These are phyloP conservation scores for Cydia pomonella DNA, from an alignment of 1,140 invertebrate species.

Conservation along the genomic window DNA sequence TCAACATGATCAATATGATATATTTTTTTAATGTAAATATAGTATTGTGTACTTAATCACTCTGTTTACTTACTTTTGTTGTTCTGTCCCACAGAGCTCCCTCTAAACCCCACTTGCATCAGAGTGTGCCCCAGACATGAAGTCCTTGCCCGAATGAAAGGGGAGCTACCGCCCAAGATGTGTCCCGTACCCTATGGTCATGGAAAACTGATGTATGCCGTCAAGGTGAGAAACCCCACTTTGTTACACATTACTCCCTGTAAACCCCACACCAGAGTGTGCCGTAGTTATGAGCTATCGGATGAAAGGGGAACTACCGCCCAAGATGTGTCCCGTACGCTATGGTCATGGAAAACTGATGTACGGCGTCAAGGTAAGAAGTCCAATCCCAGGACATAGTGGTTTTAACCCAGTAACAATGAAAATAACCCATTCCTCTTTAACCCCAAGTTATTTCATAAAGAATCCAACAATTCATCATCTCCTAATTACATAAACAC, in stretches of 20 bases:
- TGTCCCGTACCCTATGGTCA: constrained; percentile 55
- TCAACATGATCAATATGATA: too few relatives aligned
- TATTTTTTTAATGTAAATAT: too few relatives aligned
- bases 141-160: constrained; percentile 49
- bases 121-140: constrained; percentile 69
- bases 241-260: neutral
- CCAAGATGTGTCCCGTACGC: constrained; percentile 46
- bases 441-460: neutral
- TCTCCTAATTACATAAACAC: constrained; percentile 13
- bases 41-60: too few relatives aligned
- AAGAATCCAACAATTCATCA: constrained; percentile 44
- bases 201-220: constrained; percentile 66
- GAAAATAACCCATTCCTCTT: too few relatives aligned
- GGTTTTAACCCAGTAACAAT: too few relatives aligned
- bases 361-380: constrained; percentile 69
- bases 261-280: neutral
- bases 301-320: constrained; percentile 41
- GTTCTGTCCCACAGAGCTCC: constrained; percentile 48
- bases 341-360: constrained; percentile 69
- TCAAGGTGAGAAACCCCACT: constrained; percentile 60
- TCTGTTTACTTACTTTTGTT: neutral
- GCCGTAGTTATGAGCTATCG: constrained; percentile 32
- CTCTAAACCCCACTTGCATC: constrained; percentile 62
- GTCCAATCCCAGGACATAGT: too few relatives aligned
- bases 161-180: constrained; percentile 43